Percentiles rank a stretch among this genome's conserved stretches.
Evolutionary conservation across 2,113 vertebrate species (phyloP).

Genomic region (Grus americana): DNA sequence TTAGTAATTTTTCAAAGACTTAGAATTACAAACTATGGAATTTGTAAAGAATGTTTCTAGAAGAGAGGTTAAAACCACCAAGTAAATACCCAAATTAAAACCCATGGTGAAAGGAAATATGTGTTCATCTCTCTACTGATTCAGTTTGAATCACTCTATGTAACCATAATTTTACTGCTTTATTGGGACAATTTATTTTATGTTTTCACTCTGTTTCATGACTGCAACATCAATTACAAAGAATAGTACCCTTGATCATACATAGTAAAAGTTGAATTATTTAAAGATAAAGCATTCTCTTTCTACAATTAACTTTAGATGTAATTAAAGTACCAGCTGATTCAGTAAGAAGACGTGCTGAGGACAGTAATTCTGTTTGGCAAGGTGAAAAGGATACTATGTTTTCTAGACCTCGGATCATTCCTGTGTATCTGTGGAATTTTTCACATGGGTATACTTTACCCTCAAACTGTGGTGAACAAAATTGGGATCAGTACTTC

Average conservation of each 20-base stretch:
- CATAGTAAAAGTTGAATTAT: slow-evolving; percentile 27
- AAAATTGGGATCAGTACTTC: fast-evolving
- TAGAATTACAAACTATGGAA: not conserved
- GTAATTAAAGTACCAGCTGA: slow-evolving; percentile 41
- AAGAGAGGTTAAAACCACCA: not conserved
- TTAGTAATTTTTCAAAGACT: not conserved
- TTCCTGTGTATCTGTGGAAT: not conserved
- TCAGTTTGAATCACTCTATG: not conserved
- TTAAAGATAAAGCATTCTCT: not conserved
- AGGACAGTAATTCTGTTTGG: not conserved
- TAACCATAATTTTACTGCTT: slow-evolving; percentile 25
- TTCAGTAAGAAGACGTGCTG: slow-evolving; percentile 48
- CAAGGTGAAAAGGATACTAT: not conserved
- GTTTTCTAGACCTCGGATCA: not conserved
- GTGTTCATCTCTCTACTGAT: not conserved
- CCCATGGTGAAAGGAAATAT: not conserved
- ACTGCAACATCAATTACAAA: slow-evolving; percentile 11
- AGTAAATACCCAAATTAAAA: not conserved
- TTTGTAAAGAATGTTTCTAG: not conserved
- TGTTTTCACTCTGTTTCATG: slow-evolving; percentile 11
- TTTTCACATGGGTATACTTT: not conserved
- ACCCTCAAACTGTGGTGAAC: not conserved
- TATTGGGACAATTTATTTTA: slow-evolving; percentile 54
- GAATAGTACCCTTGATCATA: not conserved
- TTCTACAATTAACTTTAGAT: slow-evolving; percentile 29